Evolutionary conservation across 1,140 invertebrate genomes (phyloP).

Genomic region (Hydropsyche tenuis): DNA sequence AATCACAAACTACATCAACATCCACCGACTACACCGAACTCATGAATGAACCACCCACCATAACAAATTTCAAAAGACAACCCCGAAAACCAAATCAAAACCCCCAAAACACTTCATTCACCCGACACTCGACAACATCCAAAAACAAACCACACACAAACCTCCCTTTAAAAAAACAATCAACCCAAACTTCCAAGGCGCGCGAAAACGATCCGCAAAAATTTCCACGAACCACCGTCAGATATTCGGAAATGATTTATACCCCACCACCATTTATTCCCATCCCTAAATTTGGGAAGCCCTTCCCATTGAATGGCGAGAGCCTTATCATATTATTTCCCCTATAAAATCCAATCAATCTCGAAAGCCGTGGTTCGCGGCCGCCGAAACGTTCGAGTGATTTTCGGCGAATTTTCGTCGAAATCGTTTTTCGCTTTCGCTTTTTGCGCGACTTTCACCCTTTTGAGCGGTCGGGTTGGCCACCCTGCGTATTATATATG

Average conservation of each 20-base stretch:
- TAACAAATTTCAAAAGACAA: too few species aligned
- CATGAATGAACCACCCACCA: too few species aligned
- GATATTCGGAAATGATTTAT: slow-evolving; percentile 37
- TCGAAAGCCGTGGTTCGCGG: slow-evolving; percentile 14
- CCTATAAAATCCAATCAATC: slow-evolving; percentile 39
- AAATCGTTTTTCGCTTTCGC: slow-evolving; percentile 1
- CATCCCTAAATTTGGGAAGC: too few species aligned
- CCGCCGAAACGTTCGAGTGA: slow-evolving; percentile 34
- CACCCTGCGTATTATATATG: neutral
- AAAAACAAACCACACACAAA: too few species aligned
- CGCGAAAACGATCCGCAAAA: neutral
- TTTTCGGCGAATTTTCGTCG: slow-evolving; percentile 31
- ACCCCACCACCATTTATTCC: too few species aligned
- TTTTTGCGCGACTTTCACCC: neutral
- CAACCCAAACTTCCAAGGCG: neutral
- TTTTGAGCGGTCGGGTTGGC: too few species aligned
- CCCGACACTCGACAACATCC: too few species aligned
- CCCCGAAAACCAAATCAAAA: too few species aligned
- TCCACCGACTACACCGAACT: too few species aligned
- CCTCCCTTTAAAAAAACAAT: too few species aligned
- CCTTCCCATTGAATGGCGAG: neutral
- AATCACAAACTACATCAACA: too few species aligned
- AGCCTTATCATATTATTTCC: slow-evolving; percentile 37
- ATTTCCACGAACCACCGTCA: slow-evolving; percentile 12
- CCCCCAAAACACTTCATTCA: too few species aligned